These are phyloP conservation scores for Holotrichia oblita DNA, from an alignment of 1,140 invertebrate genomes.

Conservation along the genomic window DNA sequence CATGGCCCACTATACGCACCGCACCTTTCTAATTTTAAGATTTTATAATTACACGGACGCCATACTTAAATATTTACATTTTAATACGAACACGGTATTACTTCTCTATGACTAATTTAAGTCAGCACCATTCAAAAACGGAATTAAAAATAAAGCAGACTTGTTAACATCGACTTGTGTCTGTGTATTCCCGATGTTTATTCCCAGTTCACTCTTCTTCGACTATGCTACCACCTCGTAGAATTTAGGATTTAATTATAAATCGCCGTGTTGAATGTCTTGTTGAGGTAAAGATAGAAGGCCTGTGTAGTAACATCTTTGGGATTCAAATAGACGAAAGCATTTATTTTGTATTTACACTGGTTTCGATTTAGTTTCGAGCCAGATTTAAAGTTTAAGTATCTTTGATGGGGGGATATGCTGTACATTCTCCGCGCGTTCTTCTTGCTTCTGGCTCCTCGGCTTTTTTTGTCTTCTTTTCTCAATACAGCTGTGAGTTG, in stretches of 20 bases:
- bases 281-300: constrained; percentile 32
- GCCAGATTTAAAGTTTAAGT: not conserved
- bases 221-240: constrained; percentile 23
- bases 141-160: no score
- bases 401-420: not conserved
- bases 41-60: no score
- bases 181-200: no score
- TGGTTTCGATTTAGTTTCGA: not conserved
- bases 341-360: not conserved
- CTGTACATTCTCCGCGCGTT: not conserved
- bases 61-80: constrained; percentile 14
- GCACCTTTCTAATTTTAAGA: no score
- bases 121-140: no score
- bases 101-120: no score
- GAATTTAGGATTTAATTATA: constrained; percentile 3
- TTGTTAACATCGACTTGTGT: no score
- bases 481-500: no score
- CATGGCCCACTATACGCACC: not conserved
- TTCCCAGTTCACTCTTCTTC: not conserved
- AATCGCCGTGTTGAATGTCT: no score
- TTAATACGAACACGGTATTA: not conserved
- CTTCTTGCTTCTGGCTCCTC: constrained; percentile 9
- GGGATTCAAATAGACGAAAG: no score
- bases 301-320: not conserved
- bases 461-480: no score